phyloP scores from a whole-genome alignment of 2,888 invertebrate species.

The Epinotia nisella region DNA sequence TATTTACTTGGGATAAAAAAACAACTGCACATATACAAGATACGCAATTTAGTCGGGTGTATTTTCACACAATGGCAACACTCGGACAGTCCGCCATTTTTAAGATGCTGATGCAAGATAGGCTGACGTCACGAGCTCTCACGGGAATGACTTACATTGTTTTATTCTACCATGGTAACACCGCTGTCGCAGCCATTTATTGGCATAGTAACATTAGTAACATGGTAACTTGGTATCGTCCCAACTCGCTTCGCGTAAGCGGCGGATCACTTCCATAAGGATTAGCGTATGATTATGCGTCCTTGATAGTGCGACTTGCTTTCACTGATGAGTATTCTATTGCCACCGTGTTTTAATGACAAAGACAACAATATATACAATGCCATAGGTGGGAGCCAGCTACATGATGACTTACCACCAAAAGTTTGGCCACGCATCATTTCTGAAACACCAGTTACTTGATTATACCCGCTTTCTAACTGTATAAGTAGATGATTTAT shows the following conservation, averaged over 20 bases:
- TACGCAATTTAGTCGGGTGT: too few relatives aligned
- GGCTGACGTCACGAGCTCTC: too few relatives aligned
- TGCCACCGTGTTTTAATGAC: slow-evolving; percentile 2
- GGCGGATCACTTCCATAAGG: not conserved
- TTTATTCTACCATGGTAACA: too few relatives aligned
- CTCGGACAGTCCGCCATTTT: too few relatives aligned
- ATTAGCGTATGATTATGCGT: not conserved
- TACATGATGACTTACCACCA: slow-evolving; percentile 74
- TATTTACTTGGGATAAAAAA: too few relatives aligned
- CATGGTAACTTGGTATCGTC: too few relatives aligned
- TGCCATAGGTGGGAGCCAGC: slow-evolving; percentile 31
- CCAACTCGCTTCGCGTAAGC: not conserved
- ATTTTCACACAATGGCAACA: too few relatives aligned
- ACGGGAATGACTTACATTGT: too few relatives aligned
- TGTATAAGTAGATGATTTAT: not conserved
- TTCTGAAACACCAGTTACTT: slow-evolving; percentile 73
- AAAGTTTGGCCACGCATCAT: slow-evolving; percentile 71
- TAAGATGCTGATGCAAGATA: too few relatives aligned
- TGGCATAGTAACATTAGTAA: too few relatives aligned
- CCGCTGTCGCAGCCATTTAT: too few relatives aligned
- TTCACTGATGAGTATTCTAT: not conserved
- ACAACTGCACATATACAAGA: too few relatives aligned
- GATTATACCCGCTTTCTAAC: slow-evolving; percentile 5
- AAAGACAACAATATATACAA: slow-evolving; percentile 21
- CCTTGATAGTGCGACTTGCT: not conserved